Conservation (phyloP, 2,113 vertebrate genomes). For the Ceratotherium simum region DNA sequence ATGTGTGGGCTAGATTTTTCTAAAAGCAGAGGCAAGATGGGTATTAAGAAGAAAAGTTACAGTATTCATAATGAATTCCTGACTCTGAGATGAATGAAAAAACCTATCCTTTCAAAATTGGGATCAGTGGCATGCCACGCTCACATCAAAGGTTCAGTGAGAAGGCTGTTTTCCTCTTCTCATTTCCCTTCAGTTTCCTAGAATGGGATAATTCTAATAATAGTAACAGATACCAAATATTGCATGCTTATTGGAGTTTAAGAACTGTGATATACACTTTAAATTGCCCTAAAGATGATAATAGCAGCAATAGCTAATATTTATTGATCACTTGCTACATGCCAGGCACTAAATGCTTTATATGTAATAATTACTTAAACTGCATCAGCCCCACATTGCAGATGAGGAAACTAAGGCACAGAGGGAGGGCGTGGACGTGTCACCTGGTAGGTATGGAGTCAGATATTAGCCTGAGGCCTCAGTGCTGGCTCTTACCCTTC, state of each 20-base stretch:
- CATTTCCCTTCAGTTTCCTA: not conserved
- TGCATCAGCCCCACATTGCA: not conserved
- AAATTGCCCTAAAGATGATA: not conserved
- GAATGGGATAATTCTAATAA: not conserved
- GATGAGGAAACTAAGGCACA: not conserved
- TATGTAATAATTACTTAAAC: not conserved
- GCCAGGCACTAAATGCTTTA: not conserved
- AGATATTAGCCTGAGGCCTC: not conserved
- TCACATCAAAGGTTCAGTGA: not conserved
- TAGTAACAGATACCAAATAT: not conserved
- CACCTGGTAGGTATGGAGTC: not conserved
- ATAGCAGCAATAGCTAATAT: not conserved
- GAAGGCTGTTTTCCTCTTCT: not conserved
- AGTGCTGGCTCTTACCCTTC: not conserved
- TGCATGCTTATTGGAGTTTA: not conserved
- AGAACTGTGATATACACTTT: conserved; percentile 5
- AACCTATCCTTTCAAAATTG: conserved; percentile 2
- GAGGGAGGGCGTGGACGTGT: not conserved
- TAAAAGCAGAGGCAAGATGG: conserved; percentile 30
- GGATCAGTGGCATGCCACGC: not conserved
- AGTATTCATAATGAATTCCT: not conserved
- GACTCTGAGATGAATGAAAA: not conserved
- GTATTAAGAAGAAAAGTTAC: conserved; percentile 42
- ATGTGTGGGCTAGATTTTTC: not conserved
- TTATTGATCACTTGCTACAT: not conserved